Conservation (phyloP, 2,797 vertebrate species). For the Acipenser ruthenus region DNA sequence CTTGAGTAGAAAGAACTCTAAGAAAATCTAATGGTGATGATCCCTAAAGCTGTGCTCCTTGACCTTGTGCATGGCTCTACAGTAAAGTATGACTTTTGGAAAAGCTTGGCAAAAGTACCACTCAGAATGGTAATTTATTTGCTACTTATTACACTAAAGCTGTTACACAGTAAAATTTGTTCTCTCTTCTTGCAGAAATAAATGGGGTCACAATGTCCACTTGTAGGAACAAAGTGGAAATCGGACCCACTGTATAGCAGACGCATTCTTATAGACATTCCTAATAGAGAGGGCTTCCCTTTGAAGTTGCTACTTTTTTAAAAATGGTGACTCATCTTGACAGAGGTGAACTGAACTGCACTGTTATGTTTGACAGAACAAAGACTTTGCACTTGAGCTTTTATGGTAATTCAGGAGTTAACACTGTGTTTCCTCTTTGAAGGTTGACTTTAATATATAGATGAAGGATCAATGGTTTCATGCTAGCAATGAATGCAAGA, state of each 20-base stretch:
- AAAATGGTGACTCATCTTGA: background rate
- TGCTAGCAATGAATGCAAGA: background rate
- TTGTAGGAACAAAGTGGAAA: too few relatives aligned
- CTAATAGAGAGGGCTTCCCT: background rate
- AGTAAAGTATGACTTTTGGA: too few relatives aligned
- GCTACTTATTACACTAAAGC: too few relatives aligned
- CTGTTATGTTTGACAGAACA: conserved; percentile 11
- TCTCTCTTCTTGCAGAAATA: too few relatives aligned
- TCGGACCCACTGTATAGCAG: background rate
- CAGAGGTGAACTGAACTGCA: conserved; percentile 10
- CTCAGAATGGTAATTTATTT: too few relatives aligned
- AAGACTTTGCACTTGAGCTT: conserved; percentile 10
- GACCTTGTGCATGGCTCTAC: too few relatives aligned
- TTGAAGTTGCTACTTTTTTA: conserved; percentile 9
- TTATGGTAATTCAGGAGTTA: background rate
- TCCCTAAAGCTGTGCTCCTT: too few relatives aligned
- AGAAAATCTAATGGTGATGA: too few relatives aligned
- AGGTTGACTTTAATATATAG: background rate
- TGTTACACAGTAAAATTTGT: too few relatives aligned
- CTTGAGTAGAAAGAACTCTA: too few relatives aligned
- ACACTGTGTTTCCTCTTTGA: background rate
- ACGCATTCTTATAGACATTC: background rate
- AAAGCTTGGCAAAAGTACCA: too few relatives aligned
- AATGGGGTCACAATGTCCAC: too few relatives aligned
- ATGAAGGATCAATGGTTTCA: background rate